A percentile compares a stretch with the other conserved stretches of the same genome.
Evolutionary conservation across 2,888 invertebrate species (phyloP).

Genomic region (Acrobasis suavella): DNA sequence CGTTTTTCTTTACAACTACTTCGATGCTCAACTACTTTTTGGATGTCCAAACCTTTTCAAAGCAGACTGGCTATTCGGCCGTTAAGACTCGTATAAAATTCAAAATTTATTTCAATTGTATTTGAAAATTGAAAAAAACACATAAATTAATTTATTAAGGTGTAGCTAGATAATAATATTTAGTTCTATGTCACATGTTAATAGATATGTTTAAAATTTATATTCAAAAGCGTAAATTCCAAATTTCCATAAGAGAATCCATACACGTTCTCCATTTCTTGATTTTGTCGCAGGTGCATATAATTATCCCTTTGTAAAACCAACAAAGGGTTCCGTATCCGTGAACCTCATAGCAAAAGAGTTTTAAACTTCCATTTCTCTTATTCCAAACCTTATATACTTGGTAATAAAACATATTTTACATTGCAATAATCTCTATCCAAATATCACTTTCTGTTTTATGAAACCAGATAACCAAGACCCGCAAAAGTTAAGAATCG

Average conservation of each 20-base stretch:
- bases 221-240: background rate
- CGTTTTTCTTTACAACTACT: too few relatives aligned
- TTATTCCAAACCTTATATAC: slow-evolving; percentile 23
- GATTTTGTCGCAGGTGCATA: slow-evolving; percentile 38
- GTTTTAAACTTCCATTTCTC: slow-evolving; percentile 24
- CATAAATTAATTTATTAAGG: too few relatives aligned
- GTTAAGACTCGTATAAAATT: too few relatives aligned
- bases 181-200: background rate
- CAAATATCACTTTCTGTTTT: slow-evolving; percentile 3
- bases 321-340: slow-evolving; percentile 38
- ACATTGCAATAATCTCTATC: background rate
- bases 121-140: too few relatives aligned
- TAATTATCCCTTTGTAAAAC: slow-evolving; percentile 36
- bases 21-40: too few relatives aligned
- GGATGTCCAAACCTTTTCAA: too few relatives aligned
- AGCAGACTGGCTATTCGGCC: too few relatives aligned
- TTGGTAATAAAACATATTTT: background rate
- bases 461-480: slow-evolving; percentile 8
- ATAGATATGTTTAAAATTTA: background rate
- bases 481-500: background rate
- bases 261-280: slow-evolving; percentile 25
- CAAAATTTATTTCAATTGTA: too few relatives aligned
- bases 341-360: slow-evolving; percentile 26
- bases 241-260: background rate
- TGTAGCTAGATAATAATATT: too few relatives aligned